A percentile compares a stretch with the other conserved stretches of the same genome.
These are phyloP conservation scores for Drosophila sordidula DNA, from an alignment of 2,888 invertebrate species.

Conservation along the genomic window DNA sequence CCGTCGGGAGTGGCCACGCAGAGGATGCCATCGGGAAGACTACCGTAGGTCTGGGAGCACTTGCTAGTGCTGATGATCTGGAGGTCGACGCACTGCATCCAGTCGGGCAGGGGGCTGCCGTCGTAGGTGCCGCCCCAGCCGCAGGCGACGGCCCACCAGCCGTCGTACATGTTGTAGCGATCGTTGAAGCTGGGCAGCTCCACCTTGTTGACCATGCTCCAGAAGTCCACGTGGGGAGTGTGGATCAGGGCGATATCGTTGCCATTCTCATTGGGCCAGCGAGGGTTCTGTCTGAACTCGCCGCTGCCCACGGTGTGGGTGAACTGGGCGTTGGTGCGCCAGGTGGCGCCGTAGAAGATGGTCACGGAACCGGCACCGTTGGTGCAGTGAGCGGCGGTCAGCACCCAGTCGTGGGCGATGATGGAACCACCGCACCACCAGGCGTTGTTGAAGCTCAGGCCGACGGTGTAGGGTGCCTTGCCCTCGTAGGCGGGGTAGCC, in stretches of 20 bases:
- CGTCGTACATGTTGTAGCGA: conserved; percentile 36
- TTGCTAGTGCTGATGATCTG: conserved; percentile 81
- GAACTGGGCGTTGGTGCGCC: conserved; percentile 62
- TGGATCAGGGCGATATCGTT: conserved; percentile 66
- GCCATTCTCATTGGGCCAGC: conserved; percentile 54
- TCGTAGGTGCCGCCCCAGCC: conserved; percentile 85
- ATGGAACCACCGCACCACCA: conserved; percentile 81
- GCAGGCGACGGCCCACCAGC: conserved; percentile 66
- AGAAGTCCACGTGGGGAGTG: conserved; percentile 45
- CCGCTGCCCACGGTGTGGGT: conserved; percentile 56
- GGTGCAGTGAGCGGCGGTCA: conserved; percentile 81
- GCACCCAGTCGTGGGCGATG: conserved; percentile 69
- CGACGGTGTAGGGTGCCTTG: conserved; percentile 77
- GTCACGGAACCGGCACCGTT: conserved; percentile 55
- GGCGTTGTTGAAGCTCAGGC: conserved; percentile 61
- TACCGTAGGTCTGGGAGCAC: conserved; percentile 83
- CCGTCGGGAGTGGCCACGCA: conserved; percentile 51
- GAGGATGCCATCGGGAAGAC: conserved; percentile 44
- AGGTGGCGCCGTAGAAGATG: conserved; percentile 72
- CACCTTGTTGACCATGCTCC: conserved; percentile 28
- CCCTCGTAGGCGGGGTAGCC: conserved; percentile 69
- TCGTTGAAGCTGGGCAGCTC: conserved; percentile 39
- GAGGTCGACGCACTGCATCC: conserved; percentile 80
- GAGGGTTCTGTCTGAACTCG: conserved; percentile 77
- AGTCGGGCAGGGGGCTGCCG: conserved; percentile 49